Percentiles rank a stretch among this genome's conserved stretches.
These are phyloP conservation scores for Macrosteles quadrilineatus DNA, from an alignment of 1,140 invertebrate species.

Conservation along the genomic window DNA sequence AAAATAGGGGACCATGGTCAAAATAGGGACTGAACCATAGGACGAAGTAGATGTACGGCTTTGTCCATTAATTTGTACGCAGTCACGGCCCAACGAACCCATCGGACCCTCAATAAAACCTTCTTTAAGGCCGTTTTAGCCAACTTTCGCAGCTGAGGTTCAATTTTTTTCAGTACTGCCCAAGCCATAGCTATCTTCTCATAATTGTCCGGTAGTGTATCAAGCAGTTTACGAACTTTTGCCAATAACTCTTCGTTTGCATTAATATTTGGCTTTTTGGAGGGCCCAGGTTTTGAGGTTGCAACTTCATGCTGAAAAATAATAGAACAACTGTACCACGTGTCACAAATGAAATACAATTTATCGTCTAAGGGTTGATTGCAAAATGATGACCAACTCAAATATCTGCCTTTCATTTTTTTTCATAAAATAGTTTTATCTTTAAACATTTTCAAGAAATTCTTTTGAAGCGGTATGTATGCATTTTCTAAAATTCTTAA, in stretches of 20 bases:
- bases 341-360: neutral
- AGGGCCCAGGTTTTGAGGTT: neutral
- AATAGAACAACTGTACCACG: neutral
- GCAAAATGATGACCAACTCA: too few relatives aligned
- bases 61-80: conserved; percentile 36
- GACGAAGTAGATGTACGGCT: conserved; percentile 31
- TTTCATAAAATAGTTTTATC: too few relatives aligned
- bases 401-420: too few relatives aligned
- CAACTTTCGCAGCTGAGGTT: conserved; percentile 34
- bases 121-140: conserved; percentile 38
- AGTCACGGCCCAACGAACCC: conserved; percentile 31
- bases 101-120: conserved; percentile 33
- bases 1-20: neutral
- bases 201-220: conserved; percentile 33
- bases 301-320: neutral
- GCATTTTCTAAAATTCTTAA: too few relatives aligned
- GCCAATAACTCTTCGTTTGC: conserved; percentile 23
- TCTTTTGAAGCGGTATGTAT: too few relatives aligned
- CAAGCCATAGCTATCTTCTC: conserved; percentile 26
- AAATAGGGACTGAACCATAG: conserved; percentile 24
- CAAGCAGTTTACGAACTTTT: conserved; percentile 28
- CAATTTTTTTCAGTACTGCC: conserved; percentile 17
- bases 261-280: conserved; percentile 14
- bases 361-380: too few relatives aligned
- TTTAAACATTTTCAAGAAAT: too few relatives aligned